Evolutionary conservation across 2,113 vertebrate genomes (phyloP), one percentile per base, ranked within the genome.

Genomic region (Coptodon rendalli): DNA sequence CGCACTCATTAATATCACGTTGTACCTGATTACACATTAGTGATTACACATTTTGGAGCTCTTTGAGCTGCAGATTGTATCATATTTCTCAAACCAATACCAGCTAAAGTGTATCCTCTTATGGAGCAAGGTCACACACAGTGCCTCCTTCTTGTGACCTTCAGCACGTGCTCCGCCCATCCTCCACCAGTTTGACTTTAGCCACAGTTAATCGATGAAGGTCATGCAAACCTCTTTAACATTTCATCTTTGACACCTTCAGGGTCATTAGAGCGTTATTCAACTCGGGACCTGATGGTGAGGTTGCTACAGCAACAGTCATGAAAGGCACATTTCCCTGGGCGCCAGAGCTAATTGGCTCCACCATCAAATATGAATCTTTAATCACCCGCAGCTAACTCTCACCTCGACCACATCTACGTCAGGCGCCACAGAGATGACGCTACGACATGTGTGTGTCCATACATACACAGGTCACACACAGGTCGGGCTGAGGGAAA

Each of bases 301-400:
- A 53, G 83, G 86, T 88, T 81, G 8, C 87, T 24, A 84, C 7
- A 31, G 87, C 81, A 81, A 88, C 88, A 66, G 57, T 40, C 50
- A 71, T 6, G 24, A 87, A 80, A 73, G 38, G 27, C 38, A 31
- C 5, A 1, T 17, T 68, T 84, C 81, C 85, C 85, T 38, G 5
- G 52, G 57, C 36, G 27, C 7, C 14, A 2, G 7, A 53, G 81
- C 80, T 89, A 89, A 86, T 83, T 89, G 80, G 68, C 80, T 87
- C 63, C 80, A 83, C 11, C 81, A 38, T 66, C 3, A 24, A 91
- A 85, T 86, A 80, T 86, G 88, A 85, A 87, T 83, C 56, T 73
- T 86, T 84, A 94, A 93, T 89, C 80, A 82, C 56, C 57, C 22
- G 19, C 43, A 7, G 86, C 43, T 29, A 12, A 24, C 66, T 61